Base-by-base conservation (phyloP, 1,140 invertebrate species). In the Drosophila dunni region DNA sequence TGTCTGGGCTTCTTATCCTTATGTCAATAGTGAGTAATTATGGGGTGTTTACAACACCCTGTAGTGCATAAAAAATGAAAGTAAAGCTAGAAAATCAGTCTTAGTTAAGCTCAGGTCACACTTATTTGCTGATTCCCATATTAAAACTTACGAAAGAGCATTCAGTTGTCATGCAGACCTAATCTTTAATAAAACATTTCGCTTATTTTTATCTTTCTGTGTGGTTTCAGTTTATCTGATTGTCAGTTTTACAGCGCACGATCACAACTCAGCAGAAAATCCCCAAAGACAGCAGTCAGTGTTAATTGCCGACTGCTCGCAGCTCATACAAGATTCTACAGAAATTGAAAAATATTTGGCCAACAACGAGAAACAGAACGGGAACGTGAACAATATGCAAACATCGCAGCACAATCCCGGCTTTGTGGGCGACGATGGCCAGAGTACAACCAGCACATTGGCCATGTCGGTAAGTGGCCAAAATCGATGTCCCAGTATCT, bases 341-440 rank as follows among this genome's bases (percentile, higher is more conserved):
- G 38, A 40, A 42, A 33, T 38, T 40, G 24, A 36, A 11, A 45
- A 58, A 40, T 13, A 69, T 61, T 64, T 63, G 13, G 45, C 45
- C 11, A 15, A 7, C n/a, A 15, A 10, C 36, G 46, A 29, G 24
- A 29, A 6, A 4, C 24, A 29, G 24, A 29, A 29, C 24, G 44
- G 54, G 46, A 54, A 38, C 40, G 40, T 13, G 17, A 44, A 38
- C 65, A 72, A 57, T 50, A 91, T 91, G 90, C 71, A 78, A 40
- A 48, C 79, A 56, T 48, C 57, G 38, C 80, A 90, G 34, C 58
- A 72, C 20, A 92, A 92, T 79, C 82, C 89, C 8, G 78, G 68
- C 9, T 92, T 92, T 56, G 64, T 92, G 20, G 91, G 80, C 57
- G 91, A 92, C 69, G 91, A 92, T 62, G 91, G 91, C 51, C 79